Base-by-base conservation (phyloP, 2,113 vertebrate genomes). In the Sinocyclocheilus anshuiensis region DNA sequence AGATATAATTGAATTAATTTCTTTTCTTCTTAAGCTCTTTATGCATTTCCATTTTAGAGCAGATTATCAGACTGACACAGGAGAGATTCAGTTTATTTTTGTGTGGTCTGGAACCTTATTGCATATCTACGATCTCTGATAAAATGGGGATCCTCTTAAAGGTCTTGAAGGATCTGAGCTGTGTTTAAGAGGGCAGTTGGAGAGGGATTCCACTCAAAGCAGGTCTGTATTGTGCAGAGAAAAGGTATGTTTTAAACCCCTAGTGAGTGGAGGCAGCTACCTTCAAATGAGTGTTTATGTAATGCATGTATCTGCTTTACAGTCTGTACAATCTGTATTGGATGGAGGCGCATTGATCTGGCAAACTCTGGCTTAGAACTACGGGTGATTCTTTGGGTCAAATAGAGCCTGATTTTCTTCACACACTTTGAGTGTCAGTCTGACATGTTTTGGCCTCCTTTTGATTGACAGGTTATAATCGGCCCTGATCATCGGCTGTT, bases 1-100 rank as follows among this genome's bases (percentile, higher is more conserved):
- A 90, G 93, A 91, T 93, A 92, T 94, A 93, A 92, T 92, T 89
- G 88, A 93, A 95, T 92, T 92, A 78, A 92, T 91, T 92, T 89
- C 88, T 91, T 90, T 91, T 94, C 92, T 90, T 87, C 89, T 91
- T 90, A 87, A 87, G 83, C 91, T 81, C 85, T 91, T 91, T 88
- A 92, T 90, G 93, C 91, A 87, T 92, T 95, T 92, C 87, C 65
- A 71, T 67, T 81, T 81, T 69, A 71, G 45, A 82, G 81, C 81
- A 69, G 81, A 82, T 82, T 82, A 82, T 82, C 65, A 67, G 9
- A 48, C 79, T 82, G 63, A 82, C 81, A 53, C 80, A 12, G 61
- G 61, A 81, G 8, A 67, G 61, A 81, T 81, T 81, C 15, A 3
- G 79, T 82, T 82, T 82, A 82, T 53, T 82, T 82, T 48, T 82